phyloP scores from a whole-genome alignment of 2,113 vertebrate species.

The Entomyzon cyanotis region DNA sequence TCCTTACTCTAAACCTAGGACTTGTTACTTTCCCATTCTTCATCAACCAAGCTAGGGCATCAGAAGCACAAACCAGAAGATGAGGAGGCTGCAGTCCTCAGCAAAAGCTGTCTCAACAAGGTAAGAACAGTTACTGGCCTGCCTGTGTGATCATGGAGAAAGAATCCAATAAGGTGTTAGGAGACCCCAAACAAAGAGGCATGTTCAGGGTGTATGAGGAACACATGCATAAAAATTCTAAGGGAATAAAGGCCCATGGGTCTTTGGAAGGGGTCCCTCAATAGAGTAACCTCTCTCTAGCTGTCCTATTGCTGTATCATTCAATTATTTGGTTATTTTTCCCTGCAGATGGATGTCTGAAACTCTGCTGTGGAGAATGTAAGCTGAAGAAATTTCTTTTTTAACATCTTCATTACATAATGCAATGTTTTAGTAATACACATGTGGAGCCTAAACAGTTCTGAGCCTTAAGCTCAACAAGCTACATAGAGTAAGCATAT shows the following conservation, averaged over 20 bases:
- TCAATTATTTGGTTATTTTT: neutral
- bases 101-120: neutral
- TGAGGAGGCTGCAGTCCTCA: neutral
- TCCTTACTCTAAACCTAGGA: neutral
- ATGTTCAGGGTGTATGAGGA: fast-evolving
- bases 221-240: neutral
- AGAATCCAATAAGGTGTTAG: neutral
- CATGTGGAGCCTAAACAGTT: neutral
- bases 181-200: neutral
- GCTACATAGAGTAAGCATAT: neutral
- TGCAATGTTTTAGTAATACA: neutral
- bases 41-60: neutral
- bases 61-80: neutral
- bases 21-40: neutral
- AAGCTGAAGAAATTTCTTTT: neutral
- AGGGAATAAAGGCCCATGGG: fast-evolving
- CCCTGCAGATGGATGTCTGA: neutral
- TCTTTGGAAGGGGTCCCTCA: neutral
- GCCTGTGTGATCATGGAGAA: neutral
- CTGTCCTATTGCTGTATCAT: neutral
- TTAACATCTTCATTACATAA: neutral
- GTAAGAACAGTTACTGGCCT: neutral
- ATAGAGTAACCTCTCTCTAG: neutral
- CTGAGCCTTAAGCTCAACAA: neutral
- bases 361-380: neutral